A percentile compares a stretch with the other conserved stretches of the same genome.
Conservation (phyloP, 1,140 invertebrate species). For the Nephotettix cincticeps region DNA sequence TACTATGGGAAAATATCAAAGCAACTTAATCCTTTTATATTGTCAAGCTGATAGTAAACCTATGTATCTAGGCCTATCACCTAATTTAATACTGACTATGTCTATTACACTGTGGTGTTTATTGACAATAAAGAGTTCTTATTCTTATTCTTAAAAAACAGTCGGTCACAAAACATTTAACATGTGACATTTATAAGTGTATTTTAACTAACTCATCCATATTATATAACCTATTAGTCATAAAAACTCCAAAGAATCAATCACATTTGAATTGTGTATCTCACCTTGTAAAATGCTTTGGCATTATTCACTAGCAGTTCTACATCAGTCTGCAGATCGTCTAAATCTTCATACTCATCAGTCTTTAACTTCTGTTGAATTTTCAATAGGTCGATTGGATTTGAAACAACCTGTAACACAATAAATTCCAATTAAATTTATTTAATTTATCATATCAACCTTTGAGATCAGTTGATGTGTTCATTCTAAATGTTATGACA, state of each 20-base stretch:
- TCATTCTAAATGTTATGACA: too few relatives aligned
- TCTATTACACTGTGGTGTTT: too few relatives aligned
- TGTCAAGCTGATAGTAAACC: too few relatives aligned
- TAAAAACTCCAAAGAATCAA: background rate
- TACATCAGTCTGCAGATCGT: conserved; percentile 83
- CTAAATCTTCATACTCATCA: conserved; percentile 89
- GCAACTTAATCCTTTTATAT: too few relatives aligned
- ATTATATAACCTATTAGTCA: background rate
- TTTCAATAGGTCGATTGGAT: conserved; percentile 91
- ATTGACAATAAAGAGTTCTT: too few relatives aligned
- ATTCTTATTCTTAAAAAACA: too few relatives aligned
- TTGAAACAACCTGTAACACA: conserved; percentile 67
- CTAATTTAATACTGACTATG: too few relatives aligned
- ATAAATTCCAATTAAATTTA: background rate
- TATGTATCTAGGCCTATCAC: too few relatives aligned
- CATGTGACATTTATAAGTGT: conserved; percentile 8
- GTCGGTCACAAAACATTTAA: too few relatives aligned
- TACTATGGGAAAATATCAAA: too few relatives aligned
- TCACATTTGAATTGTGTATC: too few relatives aligned
- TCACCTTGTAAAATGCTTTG: conserved; percentile 88
- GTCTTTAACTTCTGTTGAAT: conserved; percentile 96
- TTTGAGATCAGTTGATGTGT: too few relatives aligned
- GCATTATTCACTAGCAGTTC: conserved; percentile 88
- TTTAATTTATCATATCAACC: background rate
- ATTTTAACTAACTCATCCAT: background rate